phyloP scores from a whole-genome alignment of 2,888 invertebrate genomes.

The Drosophila dives region DNA sequence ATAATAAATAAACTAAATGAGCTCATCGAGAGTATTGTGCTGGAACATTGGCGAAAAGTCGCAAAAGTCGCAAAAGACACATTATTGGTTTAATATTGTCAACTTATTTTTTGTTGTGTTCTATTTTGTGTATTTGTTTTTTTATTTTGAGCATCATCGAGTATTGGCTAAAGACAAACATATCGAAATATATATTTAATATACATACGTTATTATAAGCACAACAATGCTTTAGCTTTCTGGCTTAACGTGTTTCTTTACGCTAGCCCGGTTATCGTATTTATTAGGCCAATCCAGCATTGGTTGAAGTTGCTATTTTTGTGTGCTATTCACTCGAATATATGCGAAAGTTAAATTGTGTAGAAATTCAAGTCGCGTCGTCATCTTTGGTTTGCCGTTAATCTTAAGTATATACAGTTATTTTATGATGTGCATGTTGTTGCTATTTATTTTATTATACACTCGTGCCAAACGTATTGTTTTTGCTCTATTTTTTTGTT shows the following conservation, averaged over 20 bases:
- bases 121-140: neutral
- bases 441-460: constrained; percentile 55
- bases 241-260: constrained; percentile 43
- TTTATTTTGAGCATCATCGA: neutral
- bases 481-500: neutral
- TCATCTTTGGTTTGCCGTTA: constrained; percentile 41
- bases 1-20: constrained; percentile 19
- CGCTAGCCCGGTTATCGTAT: constrained; percentile 56
- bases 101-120: constrained; percentile 22
- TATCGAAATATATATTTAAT: constrained; percentile 15
- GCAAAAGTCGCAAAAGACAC: constrained; percentile 26
- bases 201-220: constrained; percentile 49
- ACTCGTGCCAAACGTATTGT: constrained; percentile 26
- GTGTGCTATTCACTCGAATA: constrained; percentile 47
- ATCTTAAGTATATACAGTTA: constrained; percentile 64
- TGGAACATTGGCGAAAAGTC: constrained; percentile 22
- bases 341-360: constrained; percentile 74
- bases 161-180: constrained; percentile 1
- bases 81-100: constrained; percentile 62
- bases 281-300: constrained; percentile 62
- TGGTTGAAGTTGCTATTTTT: constrained; percentile 14
- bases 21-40: constrained; percentile 5
- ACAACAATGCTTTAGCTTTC: constrained; percentile 41
- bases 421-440: constrained; percentile 72
- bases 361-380: constrained; percentile 75